These are phyloP conservation scores for Dicrurus megarhynchus DNA, from an alignment of 2,113 vertebrate species.

Conservation along the genomic window DNA sequence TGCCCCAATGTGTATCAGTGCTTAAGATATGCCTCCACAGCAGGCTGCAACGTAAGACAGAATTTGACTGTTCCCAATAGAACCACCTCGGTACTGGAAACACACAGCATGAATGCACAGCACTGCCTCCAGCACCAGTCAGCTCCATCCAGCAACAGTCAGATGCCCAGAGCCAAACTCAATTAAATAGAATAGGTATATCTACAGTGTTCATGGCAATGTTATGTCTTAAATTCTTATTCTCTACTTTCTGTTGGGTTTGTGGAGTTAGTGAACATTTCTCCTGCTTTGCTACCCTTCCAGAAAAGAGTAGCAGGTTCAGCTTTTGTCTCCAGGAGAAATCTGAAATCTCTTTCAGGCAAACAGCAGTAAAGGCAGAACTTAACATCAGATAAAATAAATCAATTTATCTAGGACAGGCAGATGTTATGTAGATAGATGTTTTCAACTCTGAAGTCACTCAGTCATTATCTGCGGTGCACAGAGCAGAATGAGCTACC, in stretches of 20 bases:
- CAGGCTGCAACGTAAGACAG: background rate
- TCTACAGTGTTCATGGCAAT: background rate
- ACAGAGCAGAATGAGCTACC: background rate
- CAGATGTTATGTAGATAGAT: background rate
- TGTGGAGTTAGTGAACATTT: background rate
- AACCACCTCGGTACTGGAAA: background rate
- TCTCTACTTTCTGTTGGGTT: background rate
- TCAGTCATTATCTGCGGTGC: background rate
- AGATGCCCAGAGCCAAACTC: background rate
- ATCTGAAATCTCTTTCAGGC: background rate
- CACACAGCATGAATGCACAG: accelerated
- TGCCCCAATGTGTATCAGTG: background rate
- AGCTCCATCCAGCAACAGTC: background rate
- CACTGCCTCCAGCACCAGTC: background rate
- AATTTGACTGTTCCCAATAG: accelerated
- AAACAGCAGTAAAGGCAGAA: background rate
- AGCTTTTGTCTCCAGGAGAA: background rate
- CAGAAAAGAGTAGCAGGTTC: background rate
- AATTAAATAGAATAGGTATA: background rate
- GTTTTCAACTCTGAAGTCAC: background rate
- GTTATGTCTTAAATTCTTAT: background rate
- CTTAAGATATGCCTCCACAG: too few relatives aligned
- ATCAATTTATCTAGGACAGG: background rate
- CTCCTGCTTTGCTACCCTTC: background rate
- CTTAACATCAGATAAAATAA: background rate